These are phyloP conservation scores for Heliothis virescens DNA, from an alignment of 1,140 invertebrate species.

Conservation along the genomic window DNA sequence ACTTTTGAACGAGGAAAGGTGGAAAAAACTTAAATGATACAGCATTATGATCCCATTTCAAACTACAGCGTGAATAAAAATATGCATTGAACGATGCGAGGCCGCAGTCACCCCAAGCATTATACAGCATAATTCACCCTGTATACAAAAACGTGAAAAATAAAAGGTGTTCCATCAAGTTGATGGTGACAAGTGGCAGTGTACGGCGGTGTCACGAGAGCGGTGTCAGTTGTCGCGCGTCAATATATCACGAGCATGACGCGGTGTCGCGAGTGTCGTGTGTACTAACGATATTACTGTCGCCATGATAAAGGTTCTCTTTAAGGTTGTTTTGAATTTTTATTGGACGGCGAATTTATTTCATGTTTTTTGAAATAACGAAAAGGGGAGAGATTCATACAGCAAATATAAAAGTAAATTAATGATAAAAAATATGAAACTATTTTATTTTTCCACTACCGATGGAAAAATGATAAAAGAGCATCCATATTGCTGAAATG, in stretches of 20 bases:
- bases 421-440: too few relatives aligned
- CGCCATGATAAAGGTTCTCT: conserved; percentile 11
- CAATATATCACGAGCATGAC: conserved; percentile 39
- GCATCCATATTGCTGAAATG: too few relatives aligned
- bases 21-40: too few relatives aligned
- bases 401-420: too few relatives aligned
- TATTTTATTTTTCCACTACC: too few relatives aligned
- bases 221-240: conserved; percentile 32
- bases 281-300: conserved; percentile 19
- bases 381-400: too few relatives aligned
- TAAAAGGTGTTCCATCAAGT: conserved; percentile 39
- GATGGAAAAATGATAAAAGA: too few relatives aligned
- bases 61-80: too few relatives aligned
- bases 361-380: neutral
- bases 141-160: conserved; percentile 26
- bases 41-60: too few relatives aligned
- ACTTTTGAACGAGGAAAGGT: too few relatives aligned
- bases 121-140: conserved; percentile 1
- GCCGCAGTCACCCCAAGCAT: neutral
- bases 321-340: conserved; percentile 1
- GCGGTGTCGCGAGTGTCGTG: conserved; percentile 32
- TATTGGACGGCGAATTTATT: neutral
- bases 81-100: neutral
- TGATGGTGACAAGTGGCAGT: conserved; percentile 36
- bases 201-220: conserved; percentile 33